Conservation (phyloP, 2,888 invertebrate genomes). For the Lysandra coridon region DNA sequence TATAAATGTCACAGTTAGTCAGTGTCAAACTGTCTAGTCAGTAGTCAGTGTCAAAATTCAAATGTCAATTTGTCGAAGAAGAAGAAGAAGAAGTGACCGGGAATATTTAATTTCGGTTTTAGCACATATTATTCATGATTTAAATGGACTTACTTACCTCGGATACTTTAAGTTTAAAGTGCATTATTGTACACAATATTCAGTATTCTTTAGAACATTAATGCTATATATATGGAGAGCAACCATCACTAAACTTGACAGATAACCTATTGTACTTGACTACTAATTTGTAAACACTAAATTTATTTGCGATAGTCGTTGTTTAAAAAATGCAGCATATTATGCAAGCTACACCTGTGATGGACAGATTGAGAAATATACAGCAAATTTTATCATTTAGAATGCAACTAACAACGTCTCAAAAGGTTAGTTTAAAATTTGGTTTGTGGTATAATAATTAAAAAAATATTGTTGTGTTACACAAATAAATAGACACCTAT, state of each 20-base stretch:
- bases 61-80: not conserved
- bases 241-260: slow-evolving; percentile 45
- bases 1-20: too few relatives aligned
- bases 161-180: not conserved
- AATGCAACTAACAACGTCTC: slow-evolving; percentile 83
- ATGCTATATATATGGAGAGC: not conserved
- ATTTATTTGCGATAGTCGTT: slow-evolving; percentile 31
- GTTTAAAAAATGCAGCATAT: slow-evolving; percentile 66
- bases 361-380: slow-evolving; percentile 78
- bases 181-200: slow-evolving; percentile 9
- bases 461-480: not conserved
- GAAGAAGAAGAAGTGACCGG: slow-evolving; percentile 35
- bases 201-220: not conserved
- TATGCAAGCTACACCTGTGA: slow-evolving; percentile 78
- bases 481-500: not conserved
- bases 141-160: not conserved
- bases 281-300: slow-evolving; percentile 34
- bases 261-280: slow-evolving; percentile 48
- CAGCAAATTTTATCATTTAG: slow-evolving; percentile 71
- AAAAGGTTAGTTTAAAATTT: slow-evolving; percentile 79
- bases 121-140: not conserved
- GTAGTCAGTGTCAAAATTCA: slow-evolving; percentile 28
- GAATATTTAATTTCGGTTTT: slow-evolving; percentile 41
- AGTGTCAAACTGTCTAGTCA: too few relatives aligned
- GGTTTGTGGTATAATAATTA: not conserved